phyloP scores from a whole-genome alignment of 2,888 invertebrate species.

The Auanema sp. region DNA sequence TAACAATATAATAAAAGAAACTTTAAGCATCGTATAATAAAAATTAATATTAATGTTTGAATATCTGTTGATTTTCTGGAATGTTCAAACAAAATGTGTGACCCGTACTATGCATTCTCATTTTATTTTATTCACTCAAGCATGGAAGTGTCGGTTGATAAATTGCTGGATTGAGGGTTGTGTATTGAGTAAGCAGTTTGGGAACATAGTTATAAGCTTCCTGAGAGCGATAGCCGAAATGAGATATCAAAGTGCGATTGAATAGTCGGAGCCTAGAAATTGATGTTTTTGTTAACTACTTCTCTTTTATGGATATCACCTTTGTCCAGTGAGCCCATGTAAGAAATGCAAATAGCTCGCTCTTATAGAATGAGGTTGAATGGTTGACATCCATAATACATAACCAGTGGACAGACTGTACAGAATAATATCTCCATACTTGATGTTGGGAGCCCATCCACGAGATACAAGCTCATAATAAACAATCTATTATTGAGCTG shows the following conservation, averaged over 20 bases:
- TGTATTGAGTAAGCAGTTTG: slow-evolving; percentile 28
- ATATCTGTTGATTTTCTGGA: too few relatives aligned
- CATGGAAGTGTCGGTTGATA: slow-evolving; percentile 21
- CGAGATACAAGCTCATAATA: slow-evolving; percentile 76
- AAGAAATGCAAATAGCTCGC: slow-evolving; percentile 84
- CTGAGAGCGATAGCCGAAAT: slow-evolving; percentile 44
- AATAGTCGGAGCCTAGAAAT: slow-evolving; percentile 41
- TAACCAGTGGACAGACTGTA: slow-evolving; percentile 76
- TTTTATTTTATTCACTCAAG: too few relatives aligned
- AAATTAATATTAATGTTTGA: too few relatives aligned
- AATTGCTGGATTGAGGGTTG: slow-evolving; percentile 45
- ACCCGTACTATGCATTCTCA: too few relatives aligned
- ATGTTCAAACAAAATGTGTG: too few relatives aligned
- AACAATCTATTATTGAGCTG: slow-evolving; percentile 70
- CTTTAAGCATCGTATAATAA: too few relatives aligned
- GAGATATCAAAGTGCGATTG: slow-evolving; percentile 42
- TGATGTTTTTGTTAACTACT: not conserved
- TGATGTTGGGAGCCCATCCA: slow-evolving; percentile 74
- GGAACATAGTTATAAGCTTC: slow-evolving; percentile 29
- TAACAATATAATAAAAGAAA: too few relatives aligned
- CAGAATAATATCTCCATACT: slow-evolving; percentile 75
- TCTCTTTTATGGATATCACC: slow-evolving; percentile 52
- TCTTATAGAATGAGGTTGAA: slow-evolving; percentile 79
- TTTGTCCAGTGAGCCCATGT: slow-evolving; percentile 74
- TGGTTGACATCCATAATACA: slow-evolving; percentile 69